Evolutionary conservation across 1,140 invertebrate genomes (phyloP).

Genomic region (Cyclargus thomasi): DNA sequence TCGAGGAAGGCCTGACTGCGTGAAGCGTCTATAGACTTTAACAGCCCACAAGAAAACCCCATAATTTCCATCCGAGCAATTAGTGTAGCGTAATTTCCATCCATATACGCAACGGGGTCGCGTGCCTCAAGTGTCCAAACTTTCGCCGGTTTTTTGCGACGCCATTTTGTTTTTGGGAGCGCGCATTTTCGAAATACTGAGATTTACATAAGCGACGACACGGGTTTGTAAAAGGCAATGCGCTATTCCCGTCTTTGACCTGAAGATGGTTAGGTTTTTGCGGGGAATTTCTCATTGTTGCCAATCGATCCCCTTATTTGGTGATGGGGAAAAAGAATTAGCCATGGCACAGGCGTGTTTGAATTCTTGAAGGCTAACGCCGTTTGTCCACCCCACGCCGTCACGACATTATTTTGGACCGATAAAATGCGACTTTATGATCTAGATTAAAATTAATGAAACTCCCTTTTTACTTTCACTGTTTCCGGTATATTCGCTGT

Average conservation of each 20-base stretch:
- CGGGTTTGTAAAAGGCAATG: constrained; percentile 27
- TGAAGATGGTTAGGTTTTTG: constrained; percentile 17
- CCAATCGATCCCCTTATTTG: background rate
- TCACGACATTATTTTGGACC: too few relatives aligned
- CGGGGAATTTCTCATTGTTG: background rate
- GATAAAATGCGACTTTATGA: too few relatives aligned
- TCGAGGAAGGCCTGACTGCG: too few relatives aligned
- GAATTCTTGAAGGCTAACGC: background rate
- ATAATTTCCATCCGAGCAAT: background rate
- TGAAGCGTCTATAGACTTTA: too few relatives aligned
- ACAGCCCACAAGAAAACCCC: background rate
- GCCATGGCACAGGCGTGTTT: background rate
- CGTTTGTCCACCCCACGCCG: too few relatives aligned
- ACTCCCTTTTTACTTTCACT: too few relatives aligned
- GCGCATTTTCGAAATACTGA: constrained; percentile 62
- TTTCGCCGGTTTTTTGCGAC: constrained; percentile 53
- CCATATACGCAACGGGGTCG: constrained; percentile 34
- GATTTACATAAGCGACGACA: constrained; percentile 71
- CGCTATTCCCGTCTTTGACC: constrained; percentile 15
- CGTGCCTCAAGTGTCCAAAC: constrained; percentile 46
- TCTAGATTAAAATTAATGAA: too few relatives aligned
- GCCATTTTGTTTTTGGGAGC: constrained; percentile 50
- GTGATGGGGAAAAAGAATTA: background rate
- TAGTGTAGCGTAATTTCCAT: constrained; percentile 19
- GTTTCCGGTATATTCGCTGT: too few relatives aligned